Evolutionary conservation across 2,797 vertebrate genomes (phyloP).

Genomic region (Myotis myotis): DNA sequence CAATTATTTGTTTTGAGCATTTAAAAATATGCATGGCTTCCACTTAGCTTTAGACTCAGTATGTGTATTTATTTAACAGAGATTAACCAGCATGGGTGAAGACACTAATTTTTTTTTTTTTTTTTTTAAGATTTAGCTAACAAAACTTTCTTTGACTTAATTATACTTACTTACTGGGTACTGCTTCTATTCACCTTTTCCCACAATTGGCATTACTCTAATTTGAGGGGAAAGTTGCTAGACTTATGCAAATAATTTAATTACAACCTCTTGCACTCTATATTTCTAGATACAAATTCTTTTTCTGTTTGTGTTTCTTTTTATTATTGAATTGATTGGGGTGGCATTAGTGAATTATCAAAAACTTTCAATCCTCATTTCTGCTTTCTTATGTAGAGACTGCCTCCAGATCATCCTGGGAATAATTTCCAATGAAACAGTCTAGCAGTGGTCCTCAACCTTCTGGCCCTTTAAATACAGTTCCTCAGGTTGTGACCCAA

Average conservation of each 20-base stretch:
- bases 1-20: slow-evolving; percentile 29
- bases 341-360: neutral
- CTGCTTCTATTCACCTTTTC: neutral
- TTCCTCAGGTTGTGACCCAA: no score
- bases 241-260: neutral
- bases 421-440: slow-evolving; percentile 26
- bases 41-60: neutral
- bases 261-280: neutral
- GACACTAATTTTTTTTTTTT: neutral
- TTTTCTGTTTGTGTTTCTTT: neutral
- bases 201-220: neutral
- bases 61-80: neutral
- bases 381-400: neutral
- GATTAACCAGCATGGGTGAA: neutral
- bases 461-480: no score
- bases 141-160: neutral
- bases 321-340: neutral
- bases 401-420: neutral
- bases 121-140: neutral
- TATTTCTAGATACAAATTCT: neutral
- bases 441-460: no score
- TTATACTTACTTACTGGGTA: neutral
- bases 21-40: neutral
- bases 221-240: neutral
- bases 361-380: neutral